Base-by-base conservation (phyloP, 2,113 vertebrate species). In the Triplophysa siluroides region DNA sequence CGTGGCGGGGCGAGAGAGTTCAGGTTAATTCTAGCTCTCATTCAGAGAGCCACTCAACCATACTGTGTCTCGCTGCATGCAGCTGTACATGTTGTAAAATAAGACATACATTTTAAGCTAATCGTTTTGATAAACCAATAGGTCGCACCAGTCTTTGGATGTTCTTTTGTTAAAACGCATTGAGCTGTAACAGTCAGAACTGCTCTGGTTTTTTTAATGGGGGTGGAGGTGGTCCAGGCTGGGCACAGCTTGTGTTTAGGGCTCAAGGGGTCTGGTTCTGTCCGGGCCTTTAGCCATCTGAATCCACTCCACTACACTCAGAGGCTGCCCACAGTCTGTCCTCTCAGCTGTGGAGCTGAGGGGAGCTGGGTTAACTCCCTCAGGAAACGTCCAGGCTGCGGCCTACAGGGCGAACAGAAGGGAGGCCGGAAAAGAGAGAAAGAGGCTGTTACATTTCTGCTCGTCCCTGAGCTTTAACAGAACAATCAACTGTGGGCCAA, bases 351-450 rank as follows among this genome's bases (percentile, higher is more conserved):
- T 90, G 90, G 60, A 64, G 54, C 54, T 82, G 62, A 90, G 90
- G 84, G 86, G 85, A 89, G 87, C 83, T 76, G 86, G 88, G 89
- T 85, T 87, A 83, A 78, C 81, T 87, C 89, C 92, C 88, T 83
- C 86, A 89, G 92, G 91, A 92, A 89, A 88, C 85, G 63, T 85
- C 91, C 90, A 90, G 90, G 89, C 89, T 91, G 91, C 29, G 88
- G 90, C 88, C 90, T 87, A 91, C 85, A 76, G 90, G 90, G 89
- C 89, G 88, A 91, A 91, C 91, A 93, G 91, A 93, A 88, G 90
- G 91, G 78, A 77, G 80, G 61, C 87, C 54, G 41, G 58, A n/a
- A 66, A 56, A 71, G 52, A 81, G 58, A 76, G 83, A 87, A 78
- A 88, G 84, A 64, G 38, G 68, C 76, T 84, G 83, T 87, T 67